These are phyloP conservation scores for Tricholaema leucomelas DNA, from an alignment of 2,113 vertebrate genomes.

Conservation along the genomic window DNA sequence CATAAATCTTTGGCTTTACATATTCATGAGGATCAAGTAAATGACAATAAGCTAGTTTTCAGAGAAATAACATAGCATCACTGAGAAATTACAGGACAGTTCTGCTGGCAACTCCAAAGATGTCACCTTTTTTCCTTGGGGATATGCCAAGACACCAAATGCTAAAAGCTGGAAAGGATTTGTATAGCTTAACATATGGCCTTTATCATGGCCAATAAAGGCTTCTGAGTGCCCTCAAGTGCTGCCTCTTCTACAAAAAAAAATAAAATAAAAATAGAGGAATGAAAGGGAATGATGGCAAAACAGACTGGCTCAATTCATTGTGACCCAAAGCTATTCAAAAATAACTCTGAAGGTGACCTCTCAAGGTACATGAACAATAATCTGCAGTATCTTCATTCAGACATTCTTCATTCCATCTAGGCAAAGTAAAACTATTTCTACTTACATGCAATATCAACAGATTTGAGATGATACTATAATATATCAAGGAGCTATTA, in stretches of 20 bases:
- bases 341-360: constrained; percentile 23
- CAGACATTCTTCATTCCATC: not conserved
- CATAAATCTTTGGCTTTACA: not conserved
- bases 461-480: not conserved
- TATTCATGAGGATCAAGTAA: not conserved
- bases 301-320: not conserved
- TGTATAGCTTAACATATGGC: constrained; percentile 25
- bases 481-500: not conserved
- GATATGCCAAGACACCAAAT: constrained; percentile 12
- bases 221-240: constrained; percentile 13
- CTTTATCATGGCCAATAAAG: not conserved
- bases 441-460: not conserved
- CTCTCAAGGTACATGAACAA: not conserved
- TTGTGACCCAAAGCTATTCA: not conserved
- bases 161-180: constrained; percentile 22
- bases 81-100: not conserved
- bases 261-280: too few species aligned
- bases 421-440: not conserved
- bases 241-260: not conserved
- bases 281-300: not conserved
- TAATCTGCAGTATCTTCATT: not conserved
- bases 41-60: not conserved
- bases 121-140: not conserved
- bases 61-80: not conserved
- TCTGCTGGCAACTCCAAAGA: not conserved